Evolutionary conservation across 2,888 invertebrate species (phyloP).

Genomic region (Odontothrips loti): DNA sequence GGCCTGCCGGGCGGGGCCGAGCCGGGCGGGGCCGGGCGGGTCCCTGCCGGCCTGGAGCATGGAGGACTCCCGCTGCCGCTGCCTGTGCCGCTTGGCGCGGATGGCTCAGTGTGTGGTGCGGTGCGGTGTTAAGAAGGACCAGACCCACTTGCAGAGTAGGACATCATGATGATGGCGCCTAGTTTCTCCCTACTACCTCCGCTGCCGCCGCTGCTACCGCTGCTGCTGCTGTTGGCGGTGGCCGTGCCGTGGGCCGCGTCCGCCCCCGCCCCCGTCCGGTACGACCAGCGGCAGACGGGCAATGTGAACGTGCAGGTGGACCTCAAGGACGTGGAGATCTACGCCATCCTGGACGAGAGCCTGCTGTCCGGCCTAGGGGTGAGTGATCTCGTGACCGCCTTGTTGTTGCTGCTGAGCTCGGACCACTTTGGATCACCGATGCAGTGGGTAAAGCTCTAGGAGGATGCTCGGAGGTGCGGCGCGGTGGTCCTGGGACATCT

Average conservation of each 20-base stretch:
- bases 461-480: too few relatives aligned
- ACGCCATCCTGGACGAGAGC: conserved; percentile 59
- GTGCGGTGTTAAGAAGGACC: conserved; percentile 1
- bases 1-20: not conserved
- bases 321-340: conserved; percentile 70
- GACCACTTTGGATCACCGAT: too few relatives aligned
- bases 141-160: conserved; percentile 24
- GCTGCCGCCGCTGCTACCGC: not conserved
- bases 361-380: conserved; percentile 10
- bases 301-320: conserved; percentile 74
- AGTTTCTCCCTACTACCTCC: conserved; percentile 2
- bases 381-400: too few relatives aligned
- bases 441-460: too few relatives aligned
- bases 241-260: not conserved
- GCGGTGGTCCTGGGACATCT: too few relatives aligned
- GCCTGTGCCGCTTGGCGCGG: not conserved
- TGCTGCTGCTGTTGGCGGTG: not conserved
- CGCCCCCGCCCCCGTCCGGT: conserved; percentile 40
- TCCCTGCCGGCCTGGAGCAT: not conserved
- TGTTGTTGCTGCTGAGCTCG: not conserved
- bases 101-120: conserved; percentile 7
- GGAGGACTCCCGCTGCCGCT: not conserved
- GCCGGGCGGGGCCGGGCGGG: not conserved
- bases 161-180: not conserved
- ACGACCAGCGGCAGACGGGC: conserved; percentile 73